Evolutionary conservation across 2,797 vertebrate species (phyloP), one percentile per base, ranked within the genome.

Genomic region (Borostomias antarcticus): DNA sequence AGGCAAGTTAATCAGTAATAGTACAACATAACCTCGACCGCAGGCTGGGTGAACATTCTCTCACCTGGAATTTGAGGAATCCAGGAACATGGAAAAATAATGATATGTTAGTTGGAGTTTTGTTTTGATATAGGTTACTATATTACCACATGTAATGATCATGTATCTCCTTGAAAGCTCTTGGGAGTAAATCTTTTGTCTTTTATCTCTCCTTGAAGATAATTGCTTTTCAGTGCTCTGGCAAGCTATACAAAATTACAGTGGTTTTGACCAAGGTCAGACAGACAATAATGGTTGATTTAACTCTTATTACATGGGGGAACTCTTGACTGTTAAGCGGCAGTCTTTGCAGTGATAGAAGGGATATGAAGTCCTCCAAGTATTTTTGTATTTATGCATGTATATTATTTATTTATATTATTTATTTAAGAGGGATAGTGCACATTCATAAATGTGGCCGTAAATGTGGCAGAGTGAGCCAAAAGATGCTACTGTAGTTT

Each of bases 1-100:
- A 61, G 25, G 45, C 11, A 7, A 10, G 59, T 62, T 62, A 62
- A 62, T 62, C 6, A 48, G 17, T 62, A 23, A 30, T 21, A 62
- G 28, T 11, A 19, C 21, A 48, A 62, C 43, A 29, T 48, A 21
- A 48, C 28, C 28, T 30, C 43, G 21, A 19, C 26, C 40, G 5
- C 37, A 45, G 25, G 23, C 26, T 19, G 2, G 28, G 45, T 19
- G 26, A 62, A 62, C 59, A 62, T 62, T 32, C 17, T 47, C 43
- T 43, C 21, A 5, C 40, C 8, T 21, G 59, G 59, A 62, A 62
- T 62, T 30, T 30, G 19, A 59, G 23, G 35, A 40, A 59, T 19
- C 7, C 15, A 62, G 59, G 59, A 62, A 48, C 26, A 4, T 32
- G 28, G 25, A 47, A 30, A 59, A 58, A 9, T 26, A 8, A 29